These are phyloP conservation scores for Nasonovia ribisnigri DNA, from an alignment of 2,888 invertebrate genomes.

Conservation along the genomic window DNA sequence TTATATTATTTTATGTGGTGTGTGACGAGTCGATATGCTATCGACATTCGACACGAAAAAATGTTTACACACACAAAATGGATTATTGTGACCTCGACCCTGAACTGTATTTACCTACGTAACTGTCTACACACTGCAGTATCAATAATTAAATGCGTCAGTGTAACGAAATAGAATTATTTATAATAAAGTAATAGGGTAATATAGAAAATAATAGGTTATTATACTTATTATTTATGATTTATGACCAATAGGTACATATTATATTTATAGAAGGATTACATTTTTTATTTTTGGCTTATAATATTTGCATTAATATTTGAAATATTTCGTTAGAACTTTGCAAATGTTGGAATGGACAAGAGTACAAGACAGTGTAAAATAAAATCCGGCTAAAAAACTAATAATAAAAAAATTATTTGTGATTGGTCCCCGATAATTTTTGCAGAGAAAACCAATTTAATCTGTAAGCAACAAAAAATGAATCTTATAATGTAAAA, in stretches of 20 bases:
- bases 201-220: not conserved
- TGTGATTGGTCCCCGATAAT: not conserved
- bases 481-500: not conserved
- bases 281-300: not conserved
- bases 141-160: not conserved
- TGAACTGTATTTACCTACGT: not conserved
- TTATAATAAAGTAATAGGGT: not conserved
- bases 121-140: not conserved
- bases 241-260: not conserved
- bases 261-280: not conserved
- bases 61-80: not conserved
- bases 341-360: not conserved
- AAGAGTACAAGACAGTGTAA: not conserved
- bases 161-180: not conserved
- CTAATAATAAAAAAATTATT: not conserved
- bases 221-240: not conserved
- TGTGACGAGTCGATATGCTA: not conserved
- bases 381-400: not conserved
- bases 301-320: not conserved
- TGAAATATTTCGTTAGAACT: not conserved
- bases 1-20: not conserved
- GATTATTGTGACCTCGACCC: not conserved
- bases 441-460: not conserved
- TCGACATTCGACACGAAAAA: not conserved
- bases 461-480: not conserved